phyloP scores from a whole-genome alignment of 2,888 invertebrate genomes.

The Leistus spinibarbis region DNA sequence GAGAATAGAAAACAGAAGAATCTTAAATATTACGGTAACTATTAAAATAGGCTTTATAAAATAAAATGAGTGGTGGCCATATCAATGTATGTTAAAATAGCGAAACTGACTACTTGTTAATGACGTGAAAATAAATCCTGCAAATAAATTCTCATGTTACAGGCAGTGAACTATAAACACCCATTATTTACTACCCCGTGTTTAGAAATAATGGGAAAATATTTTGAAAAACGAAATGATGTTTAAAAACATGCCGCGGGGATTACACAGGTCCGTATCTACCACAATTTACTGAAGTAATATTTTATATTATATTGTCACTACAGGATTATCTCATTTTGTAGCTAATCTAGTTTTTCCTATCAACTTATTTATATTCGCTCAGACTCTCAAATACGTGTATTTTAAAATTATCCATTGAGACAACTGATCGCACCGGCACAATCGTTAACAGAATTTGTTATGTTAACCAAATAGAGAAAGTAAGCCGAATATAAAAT shows the following conservation, averaged over 20 bases:
- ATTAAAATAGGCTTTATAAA: constrained; percentile 20
- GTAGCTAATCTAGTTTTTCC: too few relatives aligned
- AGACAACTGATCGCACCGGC: too few relatives aligned
- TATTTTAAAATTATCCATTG: too few relatives aligned
- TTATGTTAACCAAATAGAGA: too few relatives aligned
- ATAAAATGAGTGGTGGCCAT: neutral
- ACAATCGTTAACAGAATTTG: too few relatives aligned
- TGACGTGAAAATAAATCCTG: constrained; percentile 39
- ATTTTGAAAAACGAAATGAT: constrained; percentile 39
- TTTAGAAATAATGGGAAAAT: constrained; percentile 40
- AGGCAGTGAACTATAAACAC: constrained; percentile 33
- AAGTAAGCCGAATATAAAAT: too few relatives aligned
- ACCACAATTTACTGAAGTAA: constrained; percentile 2
- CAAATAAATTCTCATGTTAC: constrained; percentile 40
- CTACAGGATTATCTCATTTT: too few relatives aligned
- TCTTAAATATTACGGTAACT: constrained; percentile 7
- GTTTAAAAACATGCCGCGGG: constrained; percentile 33
- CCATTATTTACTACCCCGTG: constrained; percentile 33
- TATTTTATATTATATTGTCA: neutral
- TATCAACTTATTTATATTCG: too few relatives aligned
- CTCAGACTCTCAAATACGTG: too few relatives aligned
- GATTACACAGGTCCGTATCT: constrained; percentile 4
- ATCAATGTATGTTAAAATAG: constrained; percentile 27
- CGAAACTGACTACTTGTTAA: constrained; percentile 24
- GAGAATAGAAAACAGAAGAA: neutral